Evolutionary conservation across 2,797 vertebrate species (phyloP), one percentile per base, ranked within the genome.

Genomic region (Schizopygopsis pylzovi): DNA sequence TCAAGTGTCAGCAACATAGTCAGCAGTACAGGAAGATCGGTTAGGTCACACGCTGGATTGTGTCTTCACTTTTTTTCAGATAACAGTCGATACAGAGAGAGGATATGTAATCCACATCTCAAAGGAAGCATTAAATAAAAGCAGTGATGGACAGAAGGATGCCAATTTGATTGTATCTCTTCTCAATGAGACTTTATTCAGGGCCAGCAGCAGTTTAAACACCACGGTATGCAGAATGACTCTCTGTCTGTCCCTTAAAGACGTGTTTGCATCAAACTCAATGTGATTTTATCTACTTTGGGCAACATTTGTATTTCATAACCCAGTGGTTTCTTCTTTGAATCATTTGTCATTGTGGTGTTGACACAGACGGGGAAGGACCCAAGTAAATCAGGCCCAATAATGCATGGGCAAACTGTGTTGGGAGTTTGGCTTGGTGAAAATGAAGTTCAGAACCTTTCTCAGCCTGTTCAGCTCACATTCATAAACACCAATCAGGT

Each of bases 401-500:
- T 49, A 20, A 15, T 76, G 25, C 9, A 63, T 15, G 47, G 63
- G 0, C 76, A 8, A 0, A 22, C 0, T 0, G 95, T 96, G 7
- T 83, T 96, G 52, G 72, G 73, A 0, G 91, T 96, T 85, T 94
- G 6, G 84, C 94, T 89, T 16, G 95, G 94, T n/a, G 0, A 0
- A 1, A 1, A 10, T 0, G 0, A 85, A 18, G 73, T 95, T 68
- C 61, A 0, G 0, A 82, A 95, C 88, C 93, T 96, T 25, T 3
- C 84, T 37, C 33, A 94, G 2, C 91, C 91, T 11, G 15, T 96
- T 90, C 87, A 8, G 9, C 85, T 96, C 39, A 78, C 4, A 65
- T 96, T 95, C 90, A 83, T 0, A 28, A 70, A 86, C 59, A 16
- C 37, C 2, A 67, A 82, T 28, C 8, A 16, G 92, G 95, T 91